Base-by-base conservation (phyloP, 2,888 invertebrate species). In the Drosophila mayaguana region DNA sequence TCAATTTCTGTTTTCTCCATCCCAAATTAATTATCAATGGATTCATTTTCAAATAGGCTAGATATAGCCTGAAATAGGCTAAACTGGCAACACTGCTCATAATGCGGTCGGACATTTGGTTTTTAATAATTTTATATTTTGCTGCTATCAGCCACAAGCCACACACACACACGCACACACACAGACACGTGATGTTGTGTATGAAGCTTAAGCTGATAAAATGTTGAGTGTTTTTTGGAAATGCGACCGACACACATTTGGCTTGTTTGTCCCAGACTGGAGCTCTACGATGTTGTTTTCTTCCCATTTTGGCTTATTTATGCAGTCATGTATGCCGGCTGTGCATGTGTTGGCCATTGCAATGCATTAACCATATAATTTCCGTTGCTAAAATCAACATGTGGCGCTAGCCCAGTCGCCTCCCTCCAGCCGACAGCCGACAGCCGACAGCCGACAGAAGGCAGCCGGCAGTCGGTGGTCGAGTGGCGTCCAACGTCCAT, bases 91-190 rank as follows among this genome's bases (percentile, higher is more conserved):
- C 28, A 28, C 28, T 79, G 72, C 73, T 69, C 75, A 80, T 72
- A 72, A 70, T 77, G 75, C 51, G 76, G 70, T 74, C 71, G 72
- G 70, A 71, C 68, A 72, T 81, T 83, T 78, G 72, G 67, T 69
- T 85, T 86, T 86, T 81, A 75, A 86, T 85, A 88, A 88, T 88
- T 83, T 78, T 69, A 76, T 68, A 85, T 73, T 84, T 67, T 43
- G 63, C 65, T 68, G 64, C 64, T 85, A 76, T 85, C 74, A 64
- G 66, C 61, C 67, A 43, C 51, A 61, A 56, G 40, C 48, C 48
- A 18, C 20, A 36, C 56, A 42, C 25, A 38, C 25, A 59, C 22
- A 7, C 28, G 42, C 48, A 50, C 18, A 50, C 32, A 38, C 32
- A 22, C 20, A 62, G 18, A 18, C 36, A 34, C 34, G 32, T 14